Base-by-base conservation (phyloP, 1,140 invertebrate species). In the Proales similis region DNA sequence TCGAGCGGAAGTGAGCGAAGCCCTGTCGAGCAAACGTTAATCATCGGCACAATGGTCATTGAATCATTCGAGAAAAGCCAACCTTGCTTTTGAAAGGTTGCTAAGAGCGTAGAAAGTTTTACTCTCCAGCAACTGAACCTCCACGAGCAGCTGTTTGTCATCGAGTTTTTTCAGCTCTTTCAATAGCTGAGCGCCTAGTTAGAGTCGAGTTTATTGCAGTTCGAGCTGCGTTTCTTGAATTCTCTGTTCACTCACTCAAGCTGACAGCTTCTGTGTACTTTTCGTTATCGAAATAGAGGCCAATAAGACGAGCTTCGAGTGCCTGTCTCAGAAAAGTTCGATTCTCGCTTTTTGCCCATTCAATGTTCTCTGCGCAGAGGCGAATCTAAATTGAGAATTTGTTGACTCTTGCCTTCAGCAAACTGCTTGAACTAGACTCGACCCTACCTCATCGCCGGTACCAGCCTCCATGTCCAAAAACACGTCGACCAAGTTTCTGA, bases 121-220 rank as follows among this genome's bases (percentile, higher is more conserved):
- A 76, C 91, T 96, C 75, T 99, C 94, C 64, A 98, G 78, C 42
- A 99, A 78, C 70, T 96, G 89, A 4, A 85, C 82, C 77, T 99
- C 94, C 0, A 99, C 93, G 51, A 99, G 77, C 49, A 99, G 79
- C 77, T 96, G 93, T 78, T 99, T 99, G 71, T 99, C 95, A 79
- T 99, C 95, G 69, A 99, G 78, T 75, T 99, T 98, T 74, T 99
- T 99, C 27, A 99, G 78, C 75, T 99, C 95, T 70, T 85, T 86
- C 26, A 98, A 76, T 26, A 99, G 78, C 62, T 83, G 82, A 0
- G 88, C 86, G 45, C 88, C 77, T 26, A 48, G 6, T n/a, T n/a
- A n/a, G n/a, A n/a, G n/a, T n/a, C n/a, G n/a, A n/a, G n/a, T n/a
- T n/a, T n/a, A n/a, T n/a, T n/a, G n/a, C n/a, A n/a, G n/a, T n/a